Percentiles rank a stretch among this genome's conserved stretches.
Conservation (phyloP, 2,113 vertebrate species). For the Solea solea region DNA sequence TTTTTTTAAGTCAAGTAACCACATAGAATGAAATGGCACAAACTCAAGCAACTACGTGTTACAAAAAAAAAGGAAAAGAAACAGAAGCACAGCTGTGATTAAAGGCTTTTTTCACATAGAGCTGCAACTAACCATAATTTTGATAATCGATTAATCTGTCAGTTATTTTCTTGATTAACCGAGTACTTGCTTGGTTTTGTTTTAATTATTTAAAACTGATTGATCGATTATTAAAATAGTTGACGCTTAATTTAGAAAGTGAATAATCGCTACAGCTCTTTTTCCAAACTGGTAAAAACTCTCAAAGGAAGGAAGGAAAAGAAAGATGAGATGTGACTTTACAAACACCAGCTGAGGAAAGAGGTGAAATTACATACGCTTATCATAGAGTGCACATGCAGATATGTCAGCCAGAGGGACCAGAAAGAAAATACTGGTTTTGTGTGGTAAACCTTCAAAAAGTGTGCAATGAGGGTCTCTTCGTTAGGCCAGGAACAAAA, state of each 20-base stretch:
- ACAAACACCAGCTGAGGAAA: constrained; percentile 74
- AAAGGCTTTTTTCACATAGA: neutral
- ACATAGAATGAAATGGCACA: constrained; percentile 48
- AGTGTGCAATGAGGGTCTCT: constrained; percentile 31
- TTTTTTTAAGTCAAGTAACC: constrained; percentile 68
- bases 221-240: too few relatives aligned
- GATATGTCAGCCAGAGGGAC: constrained; percentile 59
- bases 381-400: constrained; percentile 70
- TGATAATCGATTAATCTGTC: too few relatives aligned
- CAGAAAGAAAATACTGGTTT: constrained; percentile 54
- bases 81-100: constrained; percentile 30
- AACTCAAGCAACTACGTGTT: constrained; percentile 60
- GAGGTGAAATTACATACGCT: constrained; percentile 13
- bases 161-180: too few relatives aligned
- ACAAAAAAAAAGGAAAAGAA: constrained; percentile 39
- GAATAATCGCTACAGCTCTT: neutral
- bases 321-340: constrained; percentile 61
- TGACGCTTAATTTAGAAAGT: too few relatives aligned
- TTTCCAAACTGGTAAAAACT: constrained; percentile 42
- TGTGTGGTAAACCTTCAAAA: constrained; percentile 45
- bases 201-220: too few relatives aligned
- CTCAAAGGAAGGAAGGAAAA: constrained; percentile 6
- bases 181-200: too few relatives aligned
- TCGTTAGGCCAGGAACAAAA: constrained; percentile 42
- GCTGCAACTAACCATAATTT: too few relatives aligned